A percentile compares a stretch with the other conserved stretches of the same genome.
Conservation (phyloP, 2,113 vertebrate genomes). For the Cichladusa arquata region DNA sequence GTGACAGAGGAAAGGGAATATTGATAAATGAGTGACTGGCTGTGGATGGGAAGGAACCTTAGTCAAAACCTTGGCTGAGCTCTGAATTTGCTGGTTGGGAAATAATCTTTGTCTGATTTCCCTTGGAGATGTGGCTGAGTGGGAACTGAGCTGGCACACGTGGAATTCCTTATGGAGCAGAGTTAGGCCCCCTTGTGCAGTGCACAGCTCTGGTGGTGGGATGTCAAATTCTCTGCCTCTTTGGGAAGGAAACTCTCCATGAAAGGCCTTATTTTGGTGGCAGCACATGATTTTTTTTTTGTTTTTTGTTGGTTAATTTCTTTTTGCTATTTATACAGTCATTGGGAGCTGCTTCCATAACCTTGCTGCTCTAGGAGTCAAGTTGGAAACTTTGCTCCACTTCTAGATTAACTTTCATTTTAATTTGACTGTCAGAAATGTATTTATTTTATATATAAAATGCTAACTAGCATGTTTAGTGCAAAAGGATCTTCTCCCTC, state of each 20-base stretch:
- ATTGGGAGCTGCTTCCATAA: neutral
- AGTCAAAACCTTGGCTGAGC: neutral
- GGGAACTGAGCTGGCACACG: neutral
- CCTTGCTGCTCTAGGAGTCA: neutral
- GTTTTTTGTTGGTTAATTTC: rapidly evolving
- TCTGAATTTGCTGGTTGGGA: neutral
- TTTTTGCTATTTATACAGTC: neutral
- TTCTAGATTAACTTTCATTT: neutral
- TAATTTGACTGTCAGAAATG: neutral
- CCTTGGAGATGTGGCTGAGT: neutral
- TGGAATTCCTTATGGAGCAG: neutral
- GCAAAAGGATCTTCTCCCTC: neutral
- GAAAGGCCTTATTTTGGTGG: neutral
- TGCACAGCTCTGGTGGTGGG: neutral
- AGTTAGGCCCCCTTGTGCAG: neutral
- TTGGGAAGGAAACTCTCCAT: neutral
- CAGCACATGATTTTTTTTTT: neutral
- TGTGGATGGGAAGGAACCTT: neutral
- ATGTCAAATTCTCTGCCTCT: neutral
- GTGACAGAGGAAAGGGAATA: neutral
- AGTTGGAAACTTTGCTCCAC: neutral
- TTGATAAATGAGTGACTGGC: neutral
- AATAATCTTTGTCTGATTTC: neutral
- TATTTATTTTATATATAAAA: neutral
- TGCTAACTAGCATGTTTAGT: neutral